Base-by-base conservation (phyloP, 2,113 vertebrate species). In the Genyomyrus donnyi region DNA sequence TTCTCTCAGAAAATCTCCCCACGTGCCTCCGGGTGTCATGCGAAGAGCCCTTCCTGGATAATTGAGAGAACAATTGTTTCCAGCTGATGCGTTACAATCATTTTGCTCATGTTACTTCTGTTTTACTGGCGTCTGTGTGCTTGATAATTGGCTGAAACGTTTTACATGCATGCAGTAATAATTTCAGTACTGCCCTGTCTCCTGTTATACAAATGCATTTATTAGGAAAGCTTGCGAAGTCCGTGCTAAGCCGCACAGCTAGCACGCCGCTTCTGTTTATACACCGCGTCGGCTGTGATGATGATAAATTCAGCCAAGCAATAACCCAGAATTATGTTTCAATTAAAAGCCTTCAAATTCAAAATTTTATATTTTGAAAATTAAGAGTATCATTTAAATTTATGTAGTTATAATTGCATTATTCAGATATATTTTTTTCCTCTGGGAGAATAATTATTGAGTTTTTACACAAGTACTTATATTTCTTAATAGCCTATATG, bases 1-100 rank as follows among this genome's bases (percentile, higher is more conserved):
- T 50, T n/a, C 45, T 50, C 46, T 84, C 80, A 24, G 80, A 46
- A 84, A 46, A 46, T 84, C 35, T 48, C 80, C 9, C 24, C 80
- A 84, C 35, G 42, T 46, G 35, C 45, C 39, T 8, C 8, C 0
- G 42, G 6, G 80, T 84, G 19, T 48, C 80, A 45, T 48, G 80
- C 42, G 13, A 46, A 50, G 48, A 45, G 5, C 84, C 84, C 84
- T 45, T 48, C 84, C 45, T 85, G 46, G 84, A 31, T 85, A 49
- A 85, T 85, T 85, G 42, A 85, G 48, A 77, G 48, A 85, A 85
- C 84, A 85, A 85, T 85, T 48, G 48, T 50, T 46, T 85, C 17
- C n/a, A 85, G 84, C 24, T 45, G 48, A 49, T 85, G 84, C 9
- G 84, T 85, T 50, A 85, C 39, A 85, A n/a, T 49, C 84, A n/a